Conservation (phyloP, 1,140 invertebrate species). For the Berghia stephanieae region DNA sequence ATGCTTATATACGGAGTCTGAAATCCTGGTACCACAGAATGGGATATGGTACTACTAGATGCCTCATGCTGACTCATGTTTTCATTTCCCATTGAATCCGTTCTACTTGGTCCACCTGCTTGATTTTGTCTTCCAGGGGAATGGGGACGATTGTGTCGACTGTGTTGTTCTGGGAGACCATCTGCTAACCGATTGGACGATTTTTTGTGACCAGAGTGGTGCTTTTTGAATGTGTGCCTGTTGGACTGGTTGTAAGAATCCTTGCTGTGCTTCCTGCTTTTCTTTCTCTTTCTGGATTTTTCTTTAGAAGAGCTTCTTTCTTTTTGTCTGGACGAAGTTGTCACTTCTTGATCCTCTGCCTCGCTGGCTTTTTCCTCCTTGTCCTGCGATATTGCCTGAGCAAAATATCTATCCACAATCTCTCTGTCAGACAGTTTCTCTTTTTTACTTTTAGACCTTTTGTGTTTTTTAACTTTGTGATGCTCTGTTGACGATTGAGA, state of each 20-base stretch:
- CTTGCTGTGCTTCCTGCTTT: conserved; percentile 29
- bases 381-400: background rate
- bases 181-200: background rate
- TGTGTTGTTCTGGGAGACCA: background rate
- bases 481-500: background rate
- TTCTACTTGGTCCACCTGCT: background rate
- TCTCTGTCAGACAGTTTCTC: background rate
- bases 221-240: conserved; percentile 45
- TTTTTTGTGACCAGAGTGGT: conserved; percentile 51
- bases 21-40: background rate
- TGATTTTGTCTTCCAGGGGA: background rate
- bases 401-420: conserved; percentile 1
- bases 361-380: background rate
- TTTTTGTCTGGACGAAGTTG: conserved; percentile 11
- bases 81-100: background rate
- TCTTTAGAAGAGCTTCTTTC: conserved; percentile 22
- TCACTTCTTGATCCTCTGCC: background rate
- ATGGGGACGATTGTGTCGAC: background rate
- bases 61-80: background rate
- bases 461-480: conserved; percentile 24
- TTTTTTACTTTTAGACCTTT: conserved; percentile 15
- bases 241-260: background rate
- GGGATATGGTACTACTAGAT: background rate
- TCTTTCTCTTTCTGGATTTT: conserved; percentile 36
- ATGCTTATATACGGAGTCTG: conserved; percentile 8